phyloP scores from a whole-genome alignment of 2,113 vertebrate species.

The Indri indri region DNA sequence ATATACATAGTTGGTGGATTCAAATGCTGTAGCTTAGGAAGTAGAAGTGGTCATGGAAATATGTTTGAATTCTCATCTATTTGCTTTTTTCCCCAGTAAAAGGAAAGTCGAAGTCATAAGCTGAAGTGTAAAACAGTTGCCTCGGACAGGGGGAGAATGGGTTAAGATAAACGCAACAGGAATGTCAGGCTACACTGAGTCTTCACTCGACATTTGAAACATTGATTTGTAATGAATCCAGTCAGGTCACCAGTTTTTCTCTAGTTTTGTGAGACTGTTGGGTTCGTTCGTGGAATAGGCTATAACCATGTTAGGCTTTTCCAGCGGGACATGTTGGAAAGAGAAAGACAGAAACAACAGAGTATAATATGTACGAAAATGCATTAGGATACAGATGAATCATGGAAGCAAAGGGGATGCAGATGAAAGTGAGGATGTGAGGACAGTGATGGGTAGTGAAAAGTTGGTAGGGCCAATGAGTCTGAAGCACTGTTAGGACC shows the following conservation, averaged over 20 bases:
- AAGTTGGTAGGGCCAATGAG: not conserved
- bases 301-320: not conserved
- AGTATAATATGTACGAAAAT: not conserved
- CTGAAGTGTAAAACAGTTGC: not conserved
- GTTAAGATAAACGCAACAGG: not conserved
- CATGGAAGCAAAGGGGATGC: not conserved
- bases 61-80: not conserved
- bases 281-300: not conserved
- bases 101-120: not conserved
- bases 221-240: not conserved
- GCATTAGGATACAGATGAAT: not conserved
- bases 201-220: not conserved
- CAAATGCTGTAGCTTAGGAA: not conserved
- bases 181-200: not conserved
- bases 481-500: not conserved
- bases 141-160: not conserved
- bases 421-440: not conserved
- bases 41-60: not conserved
- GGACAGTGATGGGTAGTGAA: not conserved
- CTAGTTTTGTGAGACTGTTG: not conserved
- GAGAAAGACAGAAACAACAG: not conserved
- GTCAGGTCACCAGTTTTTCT: not conserved
- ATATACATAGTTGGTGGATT: not conserved
- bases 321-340: not conserved
- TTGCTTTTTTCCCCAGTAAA: not conserved